A percentile compares a stretch with the other conserved stretches of the same genome.
Conservation (phyloP, 1,140 invertebrate genomes). For the Drosophila obscura region DNA sequence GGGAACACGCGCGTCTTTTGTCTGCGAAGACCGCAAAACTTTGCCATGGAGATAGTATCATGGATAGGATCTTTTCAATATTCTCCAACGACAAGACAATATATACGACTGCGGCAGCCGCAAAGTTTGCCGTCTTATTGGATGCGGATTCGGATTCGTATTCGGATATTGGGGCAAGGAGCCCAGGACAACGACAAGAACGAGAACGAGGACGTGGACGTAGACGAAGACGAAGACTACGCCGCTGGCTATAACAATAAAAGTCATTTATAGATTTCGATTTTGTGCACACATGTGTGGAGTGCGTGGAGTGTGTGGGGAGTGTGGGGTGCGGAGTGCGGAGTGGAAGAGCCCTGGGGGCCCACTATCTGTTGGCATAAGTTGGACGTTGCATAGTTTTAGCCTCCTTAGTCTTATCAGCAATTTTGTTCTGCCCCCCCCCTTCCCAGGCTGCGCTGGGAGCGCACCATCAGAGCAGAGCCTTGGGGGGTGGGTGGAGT, state of each 20-base stretch:
- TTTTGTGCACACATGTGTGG: conserved; percentile 58
- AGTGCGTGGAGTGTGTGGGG: too few relatives aligned
- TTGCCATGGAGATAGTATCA: conserved; percentile 49
- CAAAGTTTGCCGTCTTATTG: conserved; percentile 50
- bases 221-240: conserved; percentile 14
- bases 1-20: conserved; percentile 66
- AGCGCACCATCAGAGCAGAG: background rate
- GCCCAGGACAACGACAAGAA: conserved; percentile 1
- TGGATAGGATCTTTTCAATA: conserved; percentile 41
- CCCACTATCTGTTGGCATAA: conserved; percentile 33
- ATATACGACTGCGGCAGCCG: conserved; percentile 36
- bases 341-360: conserved; percentile 8
- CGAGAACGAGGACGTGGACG: conserved; percentile 3
- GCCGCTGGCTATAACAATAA: conserved; percentile 77
- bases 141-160: conserved; percentile 14
- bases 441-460: too few relatives aligned
- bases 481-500: background rate
- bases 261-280: conserved; percentile 81
- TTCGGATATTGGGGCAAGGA: conserved; percentile 35
- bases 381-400: conserved; percentile 71
- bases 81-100: conserved; percentile 5
- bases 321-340: conserved; percentile 1
- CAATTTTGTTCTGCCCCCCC: conserved; percentile 60
- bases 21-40: conserved; percentile 57
- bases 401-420: conserved; percentile 69